Percentiles rank a stretch among this genome's conserved stretches.
These are phyloP conservation scores for Chrysolina americana DNA, from an alignment of 2,888 invertebrate species.

Conservation along the genomic window DNA sequence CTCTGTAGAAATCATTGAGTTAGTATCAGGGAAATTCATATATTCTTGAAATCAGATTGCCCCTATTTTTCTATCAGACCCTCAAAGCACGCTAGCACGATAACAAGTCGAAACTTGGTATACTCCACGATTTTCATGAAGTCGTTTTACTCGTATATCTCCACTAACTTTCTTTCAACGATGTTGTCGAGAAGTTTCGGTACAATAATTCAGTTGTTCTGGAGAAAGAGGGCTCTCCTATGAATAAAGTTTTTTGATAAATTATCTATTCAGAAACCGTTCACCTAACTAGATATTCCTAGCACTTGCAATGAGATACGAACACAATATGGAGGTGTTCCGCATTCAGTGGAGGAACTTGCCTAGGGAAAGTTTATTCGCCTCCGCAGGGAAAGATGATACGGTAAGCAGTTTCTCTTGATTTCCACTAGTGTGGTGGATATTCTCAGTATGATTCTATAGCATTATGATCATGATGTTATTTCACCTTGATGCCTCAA, in stretches of 20 bases:
- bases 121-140: conserved; percentile 1
- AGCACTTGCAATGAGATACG: conserved; percentile 5
- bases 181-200: conserved; percentile 30
- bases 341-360: not conserved
- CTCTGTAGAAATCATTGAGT: no score
- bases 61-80: no score
- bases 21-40: no score
- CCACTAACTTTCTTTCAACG: conserved; percentile 27
- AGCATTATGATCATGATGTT: no score
- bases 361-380: not conserved
- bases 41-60: no score
- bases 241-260: conserved; percentile 33
- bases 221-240: conserved; percentile 23
- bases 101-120: not conserved
- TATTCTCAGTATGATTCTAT: no score
- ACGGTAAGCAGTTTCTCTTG: not conserved
- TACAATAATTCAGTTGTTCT: conserved; percentile 31
- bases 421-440: no score
- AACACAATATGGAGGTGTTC: conserved; percentile 13
- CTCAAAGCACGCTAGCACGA: not conserved
- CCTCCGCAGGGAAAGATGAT: not conserved
- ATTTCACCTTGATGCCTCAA: no score
- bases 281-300: conserved; percentile 30
- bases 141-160: conserved; percentile 23
- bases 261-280: conserved; percentile 30